Evolutionary conservation across 2,888 invertebrate species (phyloP).

Genomic region (Blera fallax): DNA sequence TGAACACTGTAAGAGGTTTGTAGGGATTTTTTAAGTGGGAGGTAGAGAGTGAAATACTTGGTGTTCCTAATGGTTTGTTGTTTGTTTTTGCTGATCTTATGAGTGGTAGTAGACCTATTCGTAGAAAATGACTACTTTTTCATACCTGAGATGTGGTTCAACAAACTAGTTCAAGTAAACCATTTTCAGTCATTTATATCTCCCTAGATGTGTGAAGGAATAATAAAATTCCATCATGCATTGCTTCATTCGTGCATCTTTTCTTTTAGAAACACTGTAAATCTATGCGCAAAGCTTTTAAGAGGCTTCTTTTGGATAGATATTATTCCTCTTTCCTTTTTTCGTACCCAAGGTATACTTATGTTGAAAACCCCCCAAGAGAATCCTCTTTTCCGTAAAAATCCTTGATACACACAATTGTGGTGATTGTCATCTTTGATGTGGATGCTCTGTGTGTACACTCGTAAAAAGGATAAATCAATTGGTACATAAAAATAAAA

Average conservation of each 20-base stretch:
- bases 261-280: not conserved
- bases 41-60: too few species aligned
- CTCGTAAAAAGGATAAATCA: conserved; percentile 60
- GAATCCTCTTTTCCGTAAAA: conserved; percentile 21
- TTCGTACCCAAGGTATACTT: not conserved
- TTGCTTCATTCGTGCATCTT: not conserved
- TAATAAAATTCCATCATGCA: too few species aligned
- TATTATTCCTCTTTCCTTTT: not conserved
- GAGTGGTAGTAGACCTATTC: too few species aligned
- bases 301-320: not conserved
- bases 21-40: too few species aligned
- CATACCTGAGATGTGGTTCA: too few species aligned
- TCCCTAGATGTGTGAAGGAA: too few species aligned
- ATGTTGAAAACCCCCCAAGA: not conserved
- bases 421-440: conserved; percentile 65
- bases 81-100: too few species aligned
- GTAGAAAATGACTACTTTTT: too few species aligned
- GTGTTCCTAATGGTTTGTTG: too few species aligned
- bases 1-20: too few species aligned
- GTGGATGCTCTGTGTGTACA: conserved; percentile 28
- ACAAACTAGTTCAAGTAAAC: too few species aligned
- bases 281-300: not conserved
- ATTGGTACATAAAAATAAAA: conserved; percentile 61
- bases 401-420: conserved; percentile 59
- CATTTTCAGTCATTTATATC: too few species aligned